A percentile compares a stretch with the other conserved stretches of the same genome.
Conservation (phyloP, 2,113 vertebrate genomes). For the Pomatostomus ruficeps region DNA sequence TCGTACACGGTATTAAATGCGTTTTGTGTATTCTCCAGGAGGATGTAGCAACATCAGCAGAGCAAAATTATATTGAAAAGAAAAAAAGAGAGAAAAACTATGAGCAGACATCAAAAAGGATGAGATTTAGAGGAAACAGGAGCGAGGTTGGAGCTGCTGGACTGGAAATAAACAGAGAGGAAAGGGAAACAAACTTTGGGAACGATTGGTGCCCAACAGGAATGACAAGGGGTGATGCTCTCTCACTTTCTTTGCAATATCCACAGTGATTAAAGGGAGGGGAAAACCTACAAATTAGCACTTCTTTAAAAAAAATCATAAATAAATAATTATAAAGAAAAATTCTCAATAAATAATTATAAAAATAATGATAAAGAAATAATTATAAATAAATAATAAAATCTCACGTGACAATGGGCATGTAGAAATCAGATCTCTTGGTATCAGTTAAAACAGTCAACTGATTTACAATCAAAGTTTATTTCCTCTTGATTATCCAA, state of each 20-base stretch:
- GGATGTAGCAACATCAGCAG: background rate
- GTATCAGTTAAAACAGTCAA: slow-evolving; percentile 9
- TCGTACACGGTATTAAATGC: background rate
- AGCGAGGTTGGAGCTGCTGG: background rate
- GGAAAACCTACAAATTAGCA: background rate
- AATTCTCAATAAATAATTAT: background rate
- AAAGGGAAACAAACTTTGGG: background rate
- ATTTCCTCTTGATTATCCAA: background rate
- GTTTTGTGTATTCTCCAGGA: background rate
- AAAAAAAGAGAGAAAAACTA: background rate
- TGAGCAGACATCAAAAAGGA: background rate
- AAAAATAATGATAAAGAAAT: no score
- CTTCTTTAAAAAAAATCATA: background rate
- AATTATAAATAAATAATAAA: background rate
- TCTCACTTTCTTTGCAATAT: background rate
- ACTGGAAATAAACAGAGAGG: background rate
- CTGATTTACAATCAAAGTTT: background rate
- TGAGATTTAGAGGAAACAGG: background rate
- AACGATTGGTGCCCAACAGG: background rate
- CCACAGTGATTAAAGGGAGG: rapidly evolving
- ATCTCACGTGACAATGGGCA: background rate
- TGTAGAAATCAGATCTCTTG: background rate
- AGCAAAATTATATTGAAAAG: background rate
- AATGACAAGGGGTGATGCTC: background rate
- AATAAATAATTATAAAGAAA: background rate